phyloP scores from a whole-genome alignment of 2,888 invertebrate genomes.

The Steinernema carpocapsae region DNA sequence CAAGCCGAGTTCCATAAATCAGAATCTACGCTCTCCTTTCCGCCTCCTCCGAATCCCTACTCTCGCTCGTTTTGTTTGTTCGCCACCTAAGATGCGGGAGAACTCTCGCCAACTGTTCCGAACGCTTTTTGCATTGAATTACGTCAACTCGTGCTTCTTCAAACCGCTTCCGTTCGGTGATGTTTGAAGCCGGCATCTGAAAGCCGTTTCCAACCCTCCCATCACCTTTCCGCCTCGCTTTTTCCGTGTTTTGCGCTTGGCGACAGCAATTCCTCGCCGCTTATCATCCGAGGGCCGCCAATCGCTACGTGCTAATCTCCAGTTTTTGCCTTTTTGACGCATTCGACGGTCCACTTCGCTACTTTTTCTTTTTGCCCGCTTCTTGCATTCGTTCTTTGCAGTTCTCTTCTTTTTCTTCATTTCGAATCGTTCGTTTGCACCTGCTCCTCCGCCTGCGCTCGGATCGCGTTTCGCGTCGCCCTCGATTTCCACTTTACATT shows the following conservation, averaged over 20 bases:
- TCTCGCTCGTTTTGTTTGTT: too few relatives aligned
- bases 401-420: neutral
- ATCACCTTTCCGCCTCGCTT: neutral
- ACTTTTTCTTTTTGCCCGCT: neutral
- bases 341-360: neutral
- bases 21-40: too few relatives aligned
- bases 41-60: too few relatives aligned
- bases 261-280: neutral
- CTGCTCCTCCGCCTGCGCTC: constrained; percentile 23
- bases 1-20: too few relatives aligned
- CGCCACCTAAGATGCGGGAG: too few relatives aligned
- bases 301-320: constrained; percentile 7
- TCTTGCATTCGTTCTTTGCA: neutral
- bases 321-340: constrained; percentile 1
- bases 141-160: neutral
- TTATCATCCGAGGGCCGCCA: constrained; percentile 1
- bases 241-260: neutral
- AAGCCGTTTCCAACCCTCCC: neutral
- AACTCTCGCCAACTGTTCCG: neutral
- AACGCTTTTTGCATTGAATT: neutral
- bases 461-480: constrained; percentile 13
- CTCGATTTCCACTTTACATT: constrained; percentile 5
- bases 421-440: neutral
- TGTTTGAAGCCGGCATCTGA: constrained; percentile 6
- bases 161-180: neutral